Conservation (phyloP, 2,888 invertebrate genomes). For the Xestia ashworthii region DNA sequence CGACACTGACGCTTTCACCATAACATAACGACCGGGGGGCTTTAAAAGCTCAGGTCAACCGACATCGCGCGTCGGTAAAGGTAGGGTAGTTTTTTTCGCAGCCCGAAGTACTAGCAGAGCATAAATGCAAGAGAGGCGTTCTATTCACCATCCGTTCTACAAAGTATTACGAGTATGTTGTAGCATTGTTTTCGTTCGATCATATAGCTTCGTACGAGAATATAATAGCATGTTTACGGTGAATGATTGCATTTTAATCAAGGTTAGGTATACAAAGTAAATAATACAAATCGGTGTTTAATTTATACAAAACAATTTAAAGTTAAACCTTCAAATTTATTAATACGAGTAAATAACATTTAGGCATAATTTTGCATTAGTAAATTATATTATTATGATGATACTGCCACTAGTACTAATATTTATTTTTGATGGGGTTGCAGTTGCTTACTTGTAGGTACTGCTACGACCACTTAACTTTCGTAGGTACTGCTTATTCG, state of each 20-base stretch:
- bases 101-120: constrained; percentile 16
- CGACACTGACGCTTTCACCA: not conserved
- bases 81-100: constrained; percentile 17
- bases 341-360: not conserved
- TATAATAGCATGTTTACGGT: not conserved
- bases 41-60: not conserved
- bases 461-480: not conserved
- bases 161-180: not conserved
- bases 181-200: not conserved
- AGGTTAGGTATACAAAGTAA: not conserved
- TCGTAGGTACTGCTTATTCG: not conserved
- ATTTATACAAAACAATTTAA: not conserved
- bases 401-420: not conserved
- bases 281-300: not conserved
- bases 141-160: not conserved
- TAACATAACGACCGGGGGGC: not conserved
- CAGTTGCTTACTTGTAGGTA: not conserved
- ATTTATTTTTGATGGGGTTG: not conserved
- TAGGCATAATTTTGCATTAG: not conserved
- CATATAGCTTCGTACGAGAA: not conserved
- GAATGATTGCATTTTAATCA: not conserved
- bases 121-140: constrained; percentile 8
- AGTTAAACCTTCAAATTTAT: not conserved
- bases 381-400: not conserved
- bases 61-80: too few relatives aligned